phyloP scores from a whole-genome alignment of 2,797 vertebrate species.

The Nannoperca obscura region DNA sequence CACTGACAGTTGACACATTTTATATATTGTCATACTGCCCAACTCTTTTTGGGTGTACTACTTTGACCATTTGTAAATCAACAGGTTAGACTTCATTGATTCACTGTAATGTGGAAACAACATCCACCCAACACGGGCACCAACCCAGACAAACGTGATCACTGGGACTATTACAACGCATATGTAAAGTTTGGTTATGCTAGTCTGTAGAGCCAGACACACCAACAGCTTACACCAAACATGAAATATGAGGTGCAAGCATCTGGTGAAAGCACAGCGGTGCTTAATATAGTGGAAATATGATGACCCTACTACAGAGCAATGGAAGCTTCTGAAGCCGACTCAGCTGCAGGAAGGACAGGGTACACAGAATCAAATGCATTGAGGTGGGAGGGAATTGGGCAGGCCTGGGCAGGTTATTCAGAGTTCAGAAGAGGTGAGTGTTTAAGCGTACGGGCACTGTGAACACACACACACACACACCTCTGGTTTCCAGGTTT shows the following conservation, averaged over 20 bases:
- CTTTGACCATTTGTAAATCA: not conserved
- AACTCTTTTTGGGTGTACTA: too few relatives aligned
- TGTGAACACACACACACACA: slow-evolving; percentile 52
- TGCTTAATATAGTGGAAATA: slow-evolving; percentile 63
- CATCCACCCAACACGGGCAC: not conserved
- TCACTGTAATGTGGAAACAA: not conserved
- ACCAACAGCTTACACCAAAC: slow-evolving; percentile 22
- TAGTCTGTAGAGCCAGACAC: slow-evolving; percentile 9
- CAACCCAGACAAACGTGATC: not conserved
- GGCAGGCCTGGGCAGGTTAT: slow-evolving; percentile 61
- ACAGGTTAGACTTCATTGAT: not conserved
- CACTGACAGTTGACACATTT: too few relatives aligned
- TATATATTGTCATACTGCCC: too few relatives aligned
- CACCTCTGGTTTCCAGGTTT: slow-evolving; percentile 79
- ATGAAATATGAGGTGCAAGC: slow-evolving; percentile 55
- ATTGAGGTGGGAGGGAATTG: slow-evolving; percentile 18
- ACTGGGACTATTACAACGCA: not conserved
- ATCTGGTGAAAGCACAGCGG: slow-evolving; percentile 22
- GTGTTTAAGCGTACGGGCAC: slow-evolving; percentile 1
- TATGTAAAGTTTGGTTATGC: not conserved
- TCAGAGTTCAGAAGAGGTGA: slow-evolving; percentile 52
- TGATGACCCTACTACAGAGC: slow-evolving; percentile 37
- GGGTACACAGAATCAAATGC: slow-evolving; percentile 37
- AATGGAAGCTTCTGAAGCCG: slow-evolving; percentile 25
- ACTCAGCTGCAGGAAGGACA: slow-evolving; percentile 18